Base-by-base conservation (phyloP, 2,888 invertebrate species). In the Coremacera marginata region DNA sequence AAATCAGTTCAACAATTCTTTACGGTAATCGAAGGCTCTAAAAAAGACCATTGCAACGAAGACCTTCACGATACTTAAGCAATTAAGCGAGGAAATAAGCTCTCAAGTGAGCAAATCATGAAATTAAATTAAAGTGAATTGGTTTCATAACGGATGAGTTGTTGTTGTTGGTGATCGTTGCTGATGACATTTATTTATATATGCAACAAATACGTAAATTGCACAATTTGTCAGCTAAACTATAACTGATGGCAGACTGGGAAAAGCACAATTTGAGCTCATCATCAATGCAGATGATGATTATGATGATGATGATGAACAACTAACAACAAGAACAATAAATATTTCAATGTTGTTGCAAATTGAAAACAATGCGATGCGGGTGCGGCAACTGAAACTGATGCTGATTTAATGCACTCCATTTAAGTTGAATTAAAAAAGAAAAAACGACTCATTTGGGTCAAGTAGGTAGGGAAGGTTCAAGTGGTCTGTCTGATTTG, bases 201-300 rank as follows among this genome's bases (percentile, higher is more conserved):
- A n/a, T 70, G 34, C 14, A 34, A 37, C 34, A 57, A 73, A 51
- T 55, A 25, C 44, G 55, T 65, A 55, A 74, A 74, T 74, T 65
- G 34, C 52, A 65, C 52, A 74, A 74, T 74, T 74, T 74, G 74
- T 74, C 73, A 34, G 51, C 51, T 51, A 65, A 34, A 9, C 31
- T 31, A 5, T 31, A 31, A 22, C 55, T 44, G 34, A 67, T 22
- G 67, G 55, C 49, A 27, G 63, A 73, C 73, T 31, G 25, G 27
- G 63, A 74, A 74, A 74, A 74, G 74, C 55, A 52, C 74, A 74
- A 55, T 71, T 71, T 57, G 5, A n/a, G 11, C 19, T 55, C 34
- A 60, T 74, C 63, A 73, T 34, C 22, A 60, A 25, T 25, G 51
- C 22, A 70, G 27, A 27, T 27, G 27, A 65, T 22, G 8, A 55